Evolutionary conservation across 2,797 vertebrate genomes (phyloP), one percentile per base, ranked within the genome.

Genomic region (Lepilemur septentrionalis): DNA sequence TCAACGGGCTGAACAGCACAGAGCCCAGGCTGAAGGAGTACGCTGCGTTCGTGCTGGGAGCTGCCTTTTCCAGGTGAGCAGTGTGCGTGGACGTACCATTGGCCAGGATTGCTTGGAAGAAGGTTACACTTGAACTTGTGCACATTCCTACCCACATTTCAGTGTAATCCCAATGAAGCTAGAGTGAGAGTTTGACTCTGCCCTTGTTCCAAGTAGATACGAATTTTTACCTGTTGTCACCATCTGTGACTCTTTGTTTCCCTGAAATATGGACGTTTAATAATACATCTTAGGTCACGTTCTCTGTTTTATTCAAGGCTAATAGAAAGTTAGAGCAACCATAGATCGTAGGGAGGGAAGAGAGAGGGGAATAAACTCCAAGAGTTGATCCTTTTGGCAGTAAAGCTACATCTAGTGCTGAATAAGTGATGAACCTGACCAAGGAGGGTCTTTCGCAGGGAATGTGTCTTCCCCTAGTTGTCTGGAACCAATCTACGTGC

Each of bases 41-140:
- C 0, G 98, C 99, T 25, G 99, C 99, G 0, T 99, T 99, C 9
- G 99, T 99, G 18, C 97, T 99, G 93, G 99, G 99, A 50, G 99
- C 99, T 0, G 99, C 99, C 0, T 97, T 99, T 88, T 98, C 99
- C 96, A 99, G 99, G 99, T 99, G 98, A 98, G 98, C 22, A 63
- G n/a, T 63, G 15, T 52, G 52, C 50, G 7, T 30, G 13, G 15
- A 41, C 7, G 0, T 94, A 3, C 11, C 61, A 41, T 46, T 92
- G 73, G 50, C 67, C 23, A 67, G 28, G 18, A 59, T 76, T 20
- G 0, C 50, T 72, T 83, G 69, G 46, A 57, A 55, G 52, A 89
- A 91, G 59, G 0, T 88, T 89, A 80, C 4, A 12, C 43, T 88
- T 82, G 50, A 57, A 61, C 15, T 88, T 32, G 7, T 48, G 2